Percentiles rank a stretch among this genome's conserved stretches.
Evolutionary conservation across 2,888 invertebrate species (phyloP).

Genomic region (Nomada ruficornis): DNA sequence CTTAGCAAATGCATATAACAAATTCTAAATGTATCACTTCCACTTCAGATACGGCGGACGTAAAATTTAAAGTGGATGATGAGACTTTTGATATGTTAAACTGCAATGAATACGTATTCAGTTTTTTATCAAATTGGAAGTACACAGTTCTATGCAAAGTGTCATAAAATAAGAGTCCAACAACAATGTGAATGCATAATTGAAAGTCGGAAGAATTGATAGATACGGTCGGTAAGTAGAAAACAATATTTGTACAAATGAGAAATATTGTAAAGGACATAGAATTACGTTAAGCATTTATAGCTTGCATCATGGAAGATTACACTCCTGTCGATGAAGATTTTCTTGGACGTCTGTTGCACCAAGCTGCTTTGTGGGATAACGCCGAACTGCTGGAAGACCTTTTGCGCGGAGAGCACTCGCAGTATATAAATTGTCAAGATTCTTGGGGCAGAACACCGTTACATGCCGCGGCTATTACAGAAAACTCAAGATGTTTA

Average conservation of each 20-base stretch:
- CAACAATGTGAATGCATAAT: constrained; percentile 23
- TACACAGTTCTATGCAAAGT: constrained; percentile 31
- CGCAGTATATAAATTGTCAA: constrained; percentile 88
- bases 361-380: constrained; percentile 95
- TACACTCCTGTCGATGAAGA: constrained; percentile 92
- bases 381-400: constrained; percentile 94
- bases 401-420: constrained; percentile 89
- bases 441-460: constrained; percentile 92
- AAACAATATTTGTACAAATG: not conserved
- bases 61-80: constrained; percentile 14
- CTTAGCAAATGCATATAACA: constrained; percentile 53
- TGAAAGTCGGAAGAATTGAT: constrained; percentile 16
- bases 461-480: constrained; percentile 93
- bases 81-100: constrained; percentile 14
- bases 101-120: constrained; percentile 14
- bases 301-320: constrained; percentile 85
- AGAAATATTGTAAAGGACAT: not conserved
- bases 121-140: constrained; percentile 18
- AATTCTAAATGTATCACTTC: constrained; percentile 32
- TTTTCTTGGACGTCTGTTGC: constrained; percentile 91
- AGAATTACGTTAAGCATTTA: constrained; percentile 21
- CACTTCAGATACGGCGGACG: constrained; percentile 40
- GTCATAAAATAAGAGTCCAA: constrained; percentile 27
- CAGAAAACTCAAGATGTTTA: constrained; percentile 91
- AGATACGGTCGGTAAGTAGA: constrained; percentile 37